These are phyloP conservation scores for Thamnaconus septentrionalis DNA, from an alignment of 2,113 vertebrate genomes.

Conservation along the genomic window DNA sequence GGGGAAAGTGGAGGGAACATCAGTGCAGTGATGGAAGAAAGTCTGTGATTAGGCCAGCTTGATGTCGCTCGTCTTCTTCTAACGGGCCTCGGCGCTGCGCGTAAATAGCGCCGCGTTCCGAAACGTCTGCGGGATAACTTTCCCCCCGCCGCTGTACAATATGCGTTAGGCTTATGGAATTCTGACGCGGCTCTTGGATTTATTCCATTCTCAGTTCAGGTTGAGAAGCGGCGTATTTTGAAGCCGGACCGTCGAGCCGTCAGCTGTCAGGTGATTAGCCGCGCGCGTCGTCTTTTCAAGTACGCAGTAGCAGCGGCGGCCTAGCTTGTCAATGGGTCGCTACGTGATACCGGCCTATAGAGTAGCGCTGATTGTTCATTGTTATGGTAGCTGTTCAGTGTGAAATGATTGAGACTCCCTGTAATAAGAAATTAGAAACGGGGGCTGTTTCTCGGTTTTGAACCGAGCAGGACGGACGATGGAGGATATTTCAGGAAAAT, in stretches of 20 bases:
- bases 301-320: slow-evolving; percentile 24
- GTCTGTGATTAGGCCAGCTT: slow-evolving; percentile 43
- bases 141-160: slow-evolving; percentile 12
- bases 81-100: slow-evolving; percentile 22
- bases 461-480: too few relatives aligned
- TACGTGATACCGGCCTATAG: too few relatives aligned
- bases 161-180: slow-evolving; percentile 10
- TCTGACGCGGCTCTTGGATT: slow-evolving; percentile 23
- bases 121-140: slow-evolving; percentile 23
- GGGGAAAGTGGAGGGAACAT: slow-evolving; percentile 14
- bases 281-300: slow-evolving; percentile 18
- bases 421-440: too few relatives aligned
- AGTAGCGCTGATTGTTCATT: too few relatives aligned
- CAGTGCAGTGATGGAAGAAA: slow-evolving; percentile 37
- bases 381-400: too few relatives aligned
- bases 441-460: too few relatives aligned
- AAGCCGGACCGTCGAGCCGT: slow-evolving; percentile 15
- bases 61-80: slow-evolving; percentile 8
- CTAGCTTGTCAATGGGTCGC: slow-evolving; percentile 25
- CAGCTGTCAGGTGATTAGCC: slow-evolving; percentile 41
- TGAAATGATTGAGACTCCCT: too few relatives aligned
- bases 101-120: slow-evolving; percentile 23
- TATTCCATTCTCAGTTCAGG: slow-evolving; percentile 41
- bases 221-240: slow-evolving; percentile 37
- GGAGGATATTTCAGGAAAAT: too few relatives aligned